phyloP scores from a whole-genome alignment of 2,888 invertebrate species.

The Spialia ferax region DNA sequence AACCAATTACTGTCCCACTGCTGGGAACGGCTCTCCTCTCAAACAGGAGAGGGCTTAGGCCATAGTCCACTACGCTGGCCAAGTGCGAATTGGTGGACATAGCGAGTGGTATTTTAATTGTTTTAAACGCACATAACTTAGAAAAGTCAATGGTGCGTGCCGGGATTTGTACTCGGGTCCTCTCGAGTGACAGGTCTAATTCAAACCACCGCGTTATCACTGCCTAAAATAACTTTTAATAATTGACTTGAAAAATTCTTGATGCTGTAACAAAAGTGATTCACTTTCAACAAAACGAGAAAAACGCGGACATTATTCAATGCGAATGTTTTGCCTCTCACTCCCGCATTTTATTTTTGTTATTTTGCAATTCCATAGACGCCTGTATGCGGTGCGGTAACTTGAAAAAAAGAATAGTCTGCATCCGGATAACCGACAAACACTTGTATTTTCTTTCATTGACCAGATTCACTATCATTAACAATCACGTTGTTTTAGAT shows the following conservation, averaged over 20 bases:
- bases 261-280: constrained; percentile 51
- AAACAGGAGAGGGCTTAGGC: too few species aligned
- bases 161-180: too few species aligned
- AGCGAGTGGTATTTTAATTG: too few species aligned
- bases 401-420: constrained; percentile 16
- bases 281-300: constrained; percentile 54
- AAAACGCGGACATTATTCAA: constrained; percentile 41
- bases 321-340: constrained; percentile 53
- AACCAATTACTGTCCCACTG: too few species aligned
- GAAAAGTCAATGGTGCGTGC: constrained; percentile 13
- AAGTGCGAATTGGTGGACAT: too few species aligned
- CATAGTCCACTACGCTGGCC: too few species aligned
- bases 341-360: constrained; percentile 45
- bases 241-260: constrained; percentile 34
- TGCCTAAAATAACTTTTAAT: not conserved
- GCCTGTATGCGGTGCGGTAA: constrained; percentile 28
- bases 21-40: too few species aligned
- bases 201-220: too few species aligned
- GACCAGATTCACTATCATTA: not conserved
- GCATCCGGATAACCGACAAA: constrained; percentile 13
- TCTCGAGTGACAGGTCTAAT: too few species aligned
- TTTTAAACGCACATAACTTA: too few species aligned
- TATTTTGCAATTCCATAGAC: constrained; percentile 31
- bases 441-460: not conserved
- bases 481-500: not conserved